phyloP scores from a whole-genome alignment of 2,888 invertebrate species.

The Ochlodes sylvanus region DNA sequence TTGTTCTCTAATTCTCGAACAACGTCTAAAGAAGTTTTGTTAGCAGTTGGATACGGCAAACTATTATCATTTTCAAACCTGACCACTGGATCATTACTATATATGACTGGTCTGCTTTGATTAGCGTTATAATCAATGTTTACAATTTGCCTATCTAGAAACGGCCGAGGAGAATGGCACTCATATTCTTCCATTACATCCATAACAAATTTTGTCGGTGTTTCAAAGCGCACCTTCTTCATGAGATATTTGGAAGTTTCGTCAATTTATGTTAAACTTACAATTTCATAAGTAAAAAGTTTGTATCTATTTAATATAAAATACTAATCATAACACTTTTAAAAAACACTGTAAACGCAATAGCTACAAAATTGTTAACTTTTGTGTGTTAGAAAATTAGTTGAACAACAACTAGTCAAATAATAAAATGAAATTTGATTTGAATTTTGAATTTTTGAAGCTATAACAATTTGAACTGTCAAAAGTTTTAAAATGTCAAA shows the following conservation, averaged over 20 bases:
- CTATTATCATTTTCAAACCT: constrained; percentile 68
- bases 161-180: constrained; percentile 76
- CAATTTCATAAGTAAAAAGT: too few relatives aligned
- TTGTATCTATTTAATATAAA: neutral
- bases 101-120: constrained; percentile 52
- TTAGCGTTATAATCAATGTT: constrained; percentile 50
- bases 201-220: constrained; percentile 47
- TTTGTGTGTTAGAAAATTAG: too few relatives aligned
- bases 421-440: too few relatives aligned
- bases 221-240: constrained; percentile 79
- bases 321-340: neutral
- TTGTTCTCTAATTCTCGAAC: constrained; percentile 46
- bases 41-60: constrained; percentile 66
- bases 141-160: constrained; percentile 56
- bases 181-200: constrained; percentile 65
- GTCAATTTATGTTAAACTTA: neutral
- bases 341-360: too few relatives aligned
- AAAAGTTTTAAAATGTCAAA: too few relatives aligned
- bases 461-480: too few relatives aligned
- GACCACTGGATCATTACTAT: constrained; percentile 64
- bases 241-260: constrained; percentile 47
- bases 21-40: constrained; percentile 56
- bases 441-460: too few relatives aligned
- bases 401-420: too few relatives aligned
- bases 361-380: too few relatives aligned